Evolutionary conservation across 92 coral and sea anemone genomes (phyloP).

Genomic region (Zoanthus sociatus): DNA sequence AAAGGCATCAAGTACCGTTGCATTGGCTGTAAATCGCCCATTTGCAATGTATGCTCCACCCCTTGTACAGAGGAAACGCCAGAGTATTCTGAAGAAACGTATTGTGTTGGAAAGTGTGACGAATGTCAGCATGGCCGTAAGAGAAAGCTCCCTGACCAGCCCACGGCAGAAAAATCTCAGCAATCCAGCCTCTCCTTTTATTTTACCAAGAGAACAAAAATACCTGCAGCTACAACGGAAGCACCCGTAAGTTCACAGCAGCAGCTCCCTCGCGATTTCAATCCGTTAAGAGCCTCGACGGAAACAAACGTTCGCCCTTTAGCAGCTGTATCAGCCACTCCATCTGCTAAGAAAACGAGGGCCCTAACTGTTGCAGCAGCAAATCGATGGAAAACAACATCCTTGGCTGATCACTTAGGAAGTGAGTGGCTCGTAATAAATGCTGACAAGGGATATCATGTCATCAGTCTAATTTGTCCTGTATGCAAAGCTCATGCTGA

Average conservation of each 20-base stretch:
- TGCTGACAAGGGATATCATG: constrained; percentile 47
- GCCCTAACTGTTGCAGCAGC: constrained; percentile 49
- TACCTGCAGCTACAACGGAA: neutral
- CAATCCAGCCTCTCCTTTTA: constrained; percentile 8
- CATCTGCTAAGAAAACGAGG: constrained; percentile 28
- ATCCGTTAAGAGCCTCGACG: constrained; percentile 1
- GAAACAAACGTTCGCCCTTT: constrained; percentile 25
- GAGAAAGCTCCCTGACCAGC: constrained; percentile 25
- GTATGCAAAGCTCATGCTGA: constrained; percentile 44
- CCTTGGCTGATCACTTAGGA: constrained; percentile 49
- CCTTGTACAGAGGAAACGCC: neutral
- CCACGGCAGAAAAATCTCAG: neutral
- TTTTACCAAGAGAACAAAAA: constrained; percentile 2
- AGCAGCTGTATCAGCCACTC: constrained; percentile 10
- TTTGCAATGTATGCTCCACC: no score
- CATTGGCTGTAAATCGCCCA: no score
- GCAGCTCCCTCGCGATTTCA: constrained; percentile 4
- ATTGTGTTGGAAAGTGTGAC: constrained; percentile 18
- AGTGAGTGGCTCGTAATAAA: constrained; percentile 58
- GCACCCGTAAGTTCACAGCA: constrained; percentile 10
- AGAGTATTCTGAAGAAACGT: constrained; percentile 8
- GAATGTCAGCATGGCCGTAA: constrained; percentile 30
- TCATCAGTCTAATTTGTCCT: constrained; percentile 44
- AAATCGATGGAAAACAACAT: constrained; percentile 54
- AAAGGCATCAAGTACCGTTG: no score